phyloP scores from a whole-genome alignment of 2,797 vertebrate genomes.

The Phoeniculus purpureus region DNA sequence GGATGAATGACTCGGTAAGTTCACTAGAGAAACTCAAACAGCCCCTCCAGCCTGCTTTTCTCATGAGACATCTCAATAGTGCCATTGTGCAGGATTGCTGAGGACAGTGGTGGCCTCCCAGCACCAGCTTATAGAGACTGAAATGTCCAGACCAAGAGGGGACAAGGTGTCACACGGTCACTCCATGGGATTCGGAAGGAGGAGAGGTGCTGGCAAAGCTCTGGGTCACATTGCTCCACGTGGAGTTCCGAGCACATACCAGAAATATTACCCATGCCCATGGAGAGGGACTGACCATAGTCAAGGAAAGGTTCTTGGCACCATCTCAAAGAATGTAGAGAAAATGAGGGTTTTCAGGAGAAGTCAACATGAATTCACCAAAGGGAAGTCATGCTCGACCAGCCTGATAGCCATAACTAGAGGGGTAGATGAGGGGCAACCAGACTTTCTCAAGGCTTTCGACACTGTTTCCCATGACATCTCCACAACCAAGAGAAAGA shows the following conservation, averaged over 20 bases:
- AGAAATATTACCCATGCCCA: neutral
- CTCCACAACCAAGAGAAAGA: too few relatives aligned
- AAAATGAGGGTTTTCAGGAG: too few relatives aligned
- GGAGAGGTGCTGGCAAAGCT: neutral
- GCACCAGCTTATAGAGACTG: neutral
- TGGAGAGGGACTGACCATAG: neutral
- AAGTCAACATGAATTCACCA: too few relatives aligned
- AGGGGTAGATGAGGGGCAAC: too few relatives aligned
- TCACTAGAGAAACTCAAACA: neutral
- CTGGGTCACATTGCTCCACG: accelerated
- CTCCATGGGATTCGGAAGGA: neutral
- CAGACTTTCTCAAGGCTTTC: too few relatives aligned
- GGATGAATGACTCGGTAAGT: neutral
- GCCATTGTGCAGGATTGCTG: neutral
- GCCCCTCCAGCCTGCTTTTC: neutral
- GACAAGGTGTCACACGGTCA: neutral
- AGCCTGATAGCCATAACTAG: too few relatives aligned
- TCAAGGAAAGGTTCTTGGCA: neutral
- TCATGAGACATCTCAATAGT: neutral
- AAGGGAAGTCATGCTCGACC: too few relatives aligned
- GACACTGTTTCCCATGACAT: too few relatives aligned
- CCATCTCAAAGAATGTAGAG: too few relatives aligned
- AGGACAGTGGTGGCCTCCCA: neutral
- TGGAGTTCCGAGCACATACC: neutral
- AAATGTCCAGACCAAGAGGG: neutral